These are phyloP conservation scores for Exaiptasia diaphana DNA, from an alignment of 64 coral and sea anemone species.

Conservation along the genomic window DNA sequence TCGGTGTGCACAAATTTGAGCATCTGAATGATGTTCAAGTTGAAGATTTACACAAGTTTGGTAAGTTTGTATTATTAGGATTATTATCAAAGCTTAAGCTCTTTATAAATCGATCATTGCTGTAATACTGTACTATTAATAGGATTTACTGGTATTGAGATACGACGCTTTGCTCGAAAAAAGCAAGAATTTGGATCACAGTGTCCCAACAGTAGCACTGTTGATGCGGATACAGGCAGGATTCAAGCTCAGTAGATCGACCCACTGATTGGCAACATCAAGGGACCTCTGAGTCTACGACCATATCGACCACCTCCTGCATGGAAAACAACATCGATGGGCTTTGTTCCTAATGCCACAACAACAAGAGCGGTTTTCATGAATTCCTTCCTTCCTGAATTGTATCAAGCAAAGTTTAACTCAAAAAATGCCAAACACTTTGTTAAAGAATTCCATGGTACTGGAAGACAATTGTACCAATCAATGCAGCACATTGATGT, in stretches of 20 bases:
- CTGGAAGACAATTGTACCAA: slow-evolving; percentile 47
- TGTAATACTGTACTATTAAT: no score
- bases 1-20: slow-evolving; percentile 8
- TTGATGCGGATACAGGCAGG: neutral
- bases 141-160: slow-evolving; percentile 10
- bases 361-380: slow-evolving; percentile 39
- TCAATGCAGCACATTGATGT: slow-evolving; percentile 38
- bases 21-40: slow-evolving; percentile 23
- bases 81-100: no score
- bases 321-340: slow-evolving; percentile 43
- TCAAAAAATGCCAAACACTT: slow-evolving; percentile 48
- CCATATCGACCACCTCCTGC: slow-evolving; percentile 29
- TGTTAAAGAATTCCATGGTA: slow-evolving; percentile 48
- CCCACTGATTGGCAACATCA: neutral
- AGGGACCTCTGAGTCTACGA: slow-evolving; percentile 16
- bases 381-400: slow-evolving; percentile 61
- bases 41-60: slow-evolving; percentile 23
- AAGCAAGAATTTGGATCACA: neutral
- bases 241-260: neutral
- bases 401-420: slow-evolving; percentile 52
- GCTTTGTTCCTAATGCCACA: slow-evolving; percentile 45
- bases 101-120: no score
- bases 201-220: neutral
- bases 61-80: no score
- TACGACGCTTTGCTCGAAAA: slow-evolving; percentile 21